Evolutionary conservation across 2,888 invertebrate species (phyloP), one percentile per base, ranked within the genome.

Genomic region (Baccha elongata): DNA sequence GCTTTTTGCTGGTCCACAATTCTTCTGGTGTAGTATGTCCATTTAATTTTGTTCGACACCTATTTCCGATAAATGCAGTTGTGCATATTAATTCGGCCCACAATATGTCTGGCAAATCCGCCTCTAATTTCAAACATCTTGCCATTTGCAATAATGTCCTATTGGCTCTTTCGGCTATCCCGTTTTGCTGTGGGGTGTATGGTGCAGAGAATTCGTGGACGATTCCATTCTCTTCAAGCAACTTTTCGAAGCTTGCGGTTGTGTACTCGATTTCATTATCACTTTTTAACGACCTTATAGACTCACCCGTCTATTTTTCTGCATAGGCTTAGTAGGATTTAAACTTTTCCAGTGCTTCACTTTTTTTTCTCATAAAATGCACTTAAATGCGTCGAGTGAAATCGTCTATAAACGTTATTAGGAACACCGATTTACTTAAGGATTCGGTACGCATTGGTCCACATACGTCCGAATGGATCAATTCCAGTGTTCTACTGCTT

Each of bases 381-480:
- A 23, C 23, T 23, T 11, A 42, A 21, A 60, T 42, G 6, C 15
- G 85, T 29, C 44, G 32, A 0, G 26, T 17, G 17, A 23, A 23
- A 5, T 23, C 23, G 23, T 23, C 23, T 3, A 23, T 23, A 23
- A 23, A 23, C 23, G 3, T 23, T 4, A 23, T 23, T 3, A 23
- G 5, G 23, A 4, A 23, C 42, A 5, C 13, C n/a, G n/a, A n/a
- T n/a, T n/a, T n/a, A n/a, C n/a, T n/a, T n/a, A 53, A 42, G 1
- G 67, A 68, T 53, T 68, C 53, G 3, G 13, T 53, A n/a, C 53
- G 32, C 53, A 68, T 68, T 10, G 55, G 71, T 11, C 50, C 71
- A 17, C 60, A 60, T 21, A 72, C 29, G 8, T 72, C 71, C 4
- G 71, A 72, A 29, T 69, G 69, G 11, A 69, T 44, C 23, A 69